Percentiles rank a stretch among this genome's conserved stretches.
Conservation (phyloP, 2,797 vertebrate genomes). For the Botia almorhae region DNA sequence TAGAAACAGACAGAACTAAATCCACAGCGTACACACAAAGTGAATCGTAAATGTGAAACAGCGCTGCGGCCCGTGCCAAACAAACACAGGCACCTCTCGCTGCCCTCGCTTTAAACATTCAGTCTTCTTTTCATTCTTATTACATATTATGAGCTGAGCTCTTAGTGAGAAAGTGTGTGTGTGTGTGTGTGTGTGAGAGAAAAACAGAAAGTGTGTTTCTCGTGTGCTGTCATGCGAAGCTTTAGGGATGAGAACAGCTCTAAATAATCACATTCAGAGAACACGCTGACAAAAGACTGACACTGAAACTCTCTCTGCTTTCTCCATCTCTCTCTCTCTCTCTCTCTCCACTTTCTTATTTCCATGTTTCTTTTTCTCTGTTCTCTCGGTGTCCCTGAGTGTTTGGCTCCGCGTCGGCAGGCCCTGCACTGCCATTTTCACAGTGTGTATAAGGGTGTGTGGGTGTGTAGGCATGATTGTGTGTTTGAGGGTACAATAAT, state of each 20-base stretch:
- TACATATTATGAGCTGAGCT: background rate
- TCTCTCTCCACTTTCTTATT: background rate
- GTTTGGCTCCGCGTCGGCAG: constrained; percentile 7
- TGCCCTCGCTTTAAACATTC: constrained; percentile 75
- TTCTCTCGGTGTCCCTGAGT: too few relatives aligned
- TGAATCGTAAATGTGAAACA: constrained; percentile 78
- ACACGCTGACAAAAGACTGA: constrained; percentile 2
- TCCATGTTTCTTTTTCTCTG: too few relatives aligned
- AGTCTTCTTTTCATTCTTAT: constrained; percentile 69
- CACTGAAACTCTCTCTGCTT: constrained; percentile 53
- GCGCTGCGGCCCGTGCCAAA: constrained; percentile 63
- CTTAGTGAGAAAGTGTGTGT: background rate
- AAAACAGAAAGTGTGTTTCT: constrained; percentile 26
- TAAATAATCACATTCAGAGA: constrained; percentile 38
- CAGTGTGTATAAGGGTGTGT: constrained; percentile 27
- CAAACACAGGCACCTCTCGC: constrained; percentile 72
- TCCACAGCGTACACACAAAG: constrained; percentile 74
- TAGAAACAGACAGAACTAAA: constrained; percentile 79
- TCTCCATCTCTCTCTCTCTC: constrained; percentile 54
- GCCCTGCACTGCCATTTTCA: constrained; percentile 37
- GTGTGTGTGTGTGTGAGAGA: background rate
- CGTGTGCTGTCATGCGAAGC: constrained; percentile 31
- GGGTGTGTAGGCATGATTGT: constrained; percentile 23
- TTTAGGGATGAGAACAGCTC: constrained; percentile 19
- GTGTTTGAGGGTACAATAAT: constrained; percentile 45